Conservation (phyloP, 2,888 invertebrate species). For the Coelopa pilipes region DNA sequence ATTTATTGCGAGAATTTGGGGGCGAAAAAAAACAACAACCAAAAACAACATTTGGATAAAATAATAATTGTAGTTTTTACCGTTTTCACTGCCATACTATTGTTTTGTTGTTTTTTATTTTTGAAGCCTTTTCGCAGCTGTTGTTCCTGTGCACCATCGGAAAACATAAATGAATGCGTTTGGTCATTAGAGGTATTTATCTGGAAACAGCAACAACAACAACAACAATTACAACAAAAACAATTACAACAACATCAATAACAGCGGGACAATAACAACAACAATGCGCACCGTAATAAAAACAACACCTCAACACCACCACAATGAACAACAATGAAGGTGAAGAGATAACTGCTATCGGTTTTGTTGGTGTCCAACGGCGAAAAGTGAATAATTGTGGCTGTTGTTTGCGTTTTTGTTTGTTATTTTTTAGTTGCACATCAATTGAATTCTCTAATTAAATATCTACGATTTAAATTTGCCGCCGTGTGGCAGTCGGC, state of each 20-base stretch:
- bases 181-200: constrained; percentile 13
- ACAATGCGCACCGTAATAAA: constrained; percentile 1
- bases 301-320: background rate
- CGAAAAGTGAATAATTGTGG: background rate
- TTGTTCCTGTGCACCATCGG: background rate
- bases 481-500: too few relatives aligned
- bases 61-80: too few relatives aligned
- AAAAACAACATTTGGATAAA: too few relatives aligned
- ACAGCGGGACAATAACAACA: background rate
- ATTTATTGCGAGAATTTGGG: too few relatives aligned
- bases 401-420: background rate
- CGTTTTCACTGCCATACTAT: too few relatives aligned
- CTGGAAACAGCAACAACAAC: constrained; percentile 6
- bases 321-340: too few relatives aligned
- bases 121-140: too few relatives aligned
- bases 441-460: background rate
- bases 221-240: background rate
- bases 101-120: too few relatives aligned
- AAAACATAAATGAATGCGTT: constrained; percentile 5
- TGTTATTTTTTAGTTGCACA: background rate
- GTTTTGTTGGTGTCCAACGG: background rate
- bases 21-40: too few relatives aligned
- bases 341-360: too few relatives aligned
- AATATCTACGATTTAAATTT: too few relatives aligned
- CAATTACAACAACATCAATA: background rate